Evolutionary conservation across 2,888 invertebrate genomes (phyloP), one percentile per base, ranked within the genome.

Genomic region (Epistrophe grossulariae): DNA sequence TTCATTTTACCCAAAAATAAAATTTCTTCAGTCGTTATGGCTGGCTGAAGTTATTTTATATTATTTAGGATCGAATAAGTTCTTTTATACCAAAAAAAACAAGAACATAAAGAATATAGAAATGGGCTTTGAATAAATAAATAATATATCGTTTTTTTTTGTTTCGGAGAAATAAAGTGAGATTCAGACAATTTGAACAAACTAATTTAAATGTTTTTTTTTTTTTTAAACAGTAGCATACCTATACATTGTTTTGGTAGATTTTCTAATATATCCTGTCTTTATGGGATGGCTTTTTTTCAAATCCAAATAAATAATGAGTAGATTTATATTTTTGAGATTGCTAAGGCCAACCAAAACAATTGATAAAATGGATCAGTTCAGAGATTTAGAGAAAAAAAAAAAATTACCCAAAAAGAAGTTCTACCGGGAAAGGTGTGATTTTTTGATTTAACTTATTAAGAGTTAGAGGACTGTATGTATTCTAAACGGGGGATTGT

Each of bases 41-140:
- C 15, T 4, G 50, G 19, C 15, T 13, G 35, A 50, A 68, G 38
- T 38, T 17, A 19, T 60, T 60, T 38, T 38, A 24, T 24, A 24
- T 24, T 24, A 19, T 60, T 60, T 40, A 13, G 38, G 19, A 13
- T 60, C n/a, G 3, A 60, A 38, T 38, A 60, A 60, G 38, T 59
- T 59, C 35, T 59, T 35, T 7, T 59, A 17, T 19, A 24, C 24
- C n/a, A n/a, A 28, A 10, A 68, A 50, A 50, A 68, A 68, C 68
- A 68, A 68, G 35, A 38, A 35, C 35, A 68, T 68, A 68, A 68
- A 68, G 17, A 68, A 68, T 13, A 15, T 52, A 19, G 6, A 68
- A 24, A 68, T 50, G 35, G 19, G 13, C 17, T 68, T 43, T 48
- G 68, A 68, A 68, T 68, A 40, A 60, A 68, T 66, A 50, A 45